Evolutionary conservation across 2,797 vertebrate genomes (phyloP).

Genomic region (Premnoplex brunnescens): DNA sequence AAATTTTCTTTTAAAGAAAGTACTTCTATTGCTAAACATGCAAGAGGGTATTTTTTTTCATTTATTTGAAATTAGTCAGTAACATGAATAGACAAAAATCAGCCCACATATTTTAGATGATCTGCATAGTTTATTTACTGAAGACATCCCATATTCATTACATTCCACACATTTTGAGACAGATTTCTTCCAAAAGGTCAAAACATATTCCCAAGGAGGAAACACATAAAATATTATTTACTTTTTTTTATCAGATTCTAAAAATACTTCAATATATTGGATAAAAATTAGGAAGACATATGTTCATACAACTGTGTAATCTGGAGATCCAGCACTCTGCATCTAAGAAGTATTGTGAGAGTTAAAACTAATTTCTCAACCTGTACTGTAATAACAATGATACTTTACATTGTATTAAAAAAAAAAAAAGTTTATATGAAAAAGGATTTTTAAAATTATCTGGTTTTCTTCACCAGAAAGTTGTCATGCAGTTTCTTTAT

Average conservation of each 20-base stretch:
- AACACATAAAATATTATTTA: not conserved
- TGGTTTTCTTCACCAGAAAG: not conserved
- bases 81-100: not conserved
- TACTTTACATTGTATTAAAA: not conserved
- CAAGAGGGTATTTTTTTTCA: not conserved
- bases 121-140: not conserved
- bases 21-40: not conserved
- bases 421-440: not conserved
- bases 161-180: not conserved
- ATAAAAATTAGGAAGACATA: not conserved
- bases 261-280: not conserved
- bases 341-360: not conserved
- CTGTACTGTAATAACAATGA: not conserved
- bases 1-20: not conserved
- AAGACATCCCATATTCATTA: not conserved
- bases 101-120: not conserved
- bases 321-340: not conserved
- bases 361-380: not conserved
- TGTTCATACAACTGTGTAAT: not conserved
- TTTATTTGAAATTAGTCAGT: not conserved
- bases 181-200: not conserved
- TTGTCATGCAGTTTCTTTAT: not conserved
- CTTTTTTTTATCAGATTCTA: not conserved
- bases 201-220: not conserved
- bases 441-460: not conserved